Evolutionary conservation across 2,888 invertebrate species (phyloP), one percentile per base, ranked within the genome.

Genomic region (Drosophila maculinotata): DNA sequence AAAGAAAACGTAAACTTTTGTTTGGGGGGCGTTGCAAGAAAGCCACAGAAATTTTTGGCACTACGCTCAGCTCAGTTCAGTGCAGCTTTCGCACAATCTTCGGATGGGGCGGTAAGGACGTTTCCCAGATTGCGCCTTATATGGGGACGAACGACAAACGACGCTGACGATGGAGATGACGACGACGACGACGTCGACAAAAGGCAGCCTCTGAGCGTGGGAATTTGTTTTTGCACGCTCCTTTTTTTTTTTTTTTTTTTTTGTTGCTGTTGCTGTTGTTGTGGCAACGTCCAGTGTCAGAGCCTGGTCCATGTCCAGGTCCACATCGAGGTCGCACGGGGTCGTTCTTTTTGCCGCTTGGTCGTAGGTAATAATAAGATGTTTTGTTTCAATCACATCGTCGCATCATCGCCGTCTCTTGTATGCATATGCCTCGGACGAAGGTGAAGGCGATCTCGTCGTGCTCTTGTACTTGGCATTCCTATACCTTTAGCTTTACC

Each of bases 341-440:
- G 81, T 81, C 81, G 87, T 67, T 87, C 84, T 63, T 86, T 71
- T 49, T 67, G 72, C 28, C 38, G 45, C 31, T 31, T 51, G 48
- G 59, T 41, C 54, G 87, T 81, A 69, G 81, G 72, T 87, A 84
- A 87, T 81, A 81, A 81, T 87, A 81, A 87, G 81, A 87, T 81
- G 81, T 87, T 81, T 87, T 87, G 87, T 87, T 81, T 81, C 81
- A 81, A 81, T 81, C 81, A 87, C 87, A 87, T 84, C 87, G 84
- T 74, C 87, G 84, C 80, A 83, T 75, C 84, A 83, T 69, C 65
- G 45, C 47, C 28, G 52, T 52, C 64, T 52, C 64, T 20, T 31
- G 20, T 64, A 44, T 68, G 66, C 66, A 77, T 60, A 62, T 65
- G 56, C 57, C 68, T 39, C 56, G 66, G 36, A 63, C 42, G 69